phyloP scores from a whole-genome alignment of 2,797 vertebrate species.

The Siniperca scherzeri region DNA sequence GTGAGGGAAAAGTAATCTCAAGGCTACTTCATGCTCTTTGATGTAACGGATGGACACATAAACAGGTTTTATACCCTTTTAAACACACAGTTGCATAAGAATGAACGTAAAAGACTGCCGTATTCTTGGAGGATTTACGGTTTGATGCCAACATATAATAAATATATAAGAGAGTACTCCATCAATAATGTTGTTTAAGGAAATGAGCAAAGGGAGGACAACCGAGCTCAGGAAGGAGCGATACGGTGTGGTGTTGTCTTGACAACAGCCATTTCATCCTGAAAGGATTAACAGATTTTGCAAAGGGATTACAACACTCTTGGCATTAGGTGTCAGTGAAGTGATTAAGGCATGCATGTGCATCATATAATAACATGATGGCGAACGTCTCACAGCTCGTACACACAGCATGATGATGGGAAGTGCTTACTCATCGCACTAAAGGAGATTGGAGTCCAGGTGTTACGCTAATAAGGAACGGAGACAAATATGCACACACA shows the following conservation, averaged over 20 bases:
- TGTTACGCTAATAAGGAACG: constrained; percentile 8
- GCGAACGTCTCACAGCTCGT: background rate
- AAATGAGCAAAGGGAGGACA: constrained; percentile 55
- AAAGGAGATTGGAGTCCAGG: constrained; percentile 14
- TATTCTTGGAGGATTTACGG: constrained; percentile 31
- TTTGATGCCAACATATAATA: constrained; percentile 52
- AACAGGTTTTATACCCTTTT: constrained; percentile 44
- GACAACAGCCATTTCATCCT: constrained; percentile 63
- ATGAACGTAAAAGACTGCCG: constrained; percentile 6
- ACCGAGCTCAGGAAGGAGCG: constrained; percentile 28
- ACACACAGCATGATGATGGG: background rate
- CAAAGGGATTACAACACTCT: constrained; percentile 50
- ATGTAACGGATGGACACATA: constrained; percentile 47
- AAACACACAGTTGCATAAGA: constrained; percentile 47
- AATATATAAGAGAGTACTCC: constrained; percentile 31
- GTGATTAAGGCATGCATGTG: constrained; percentile 17
- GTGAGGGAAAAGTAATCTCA: constrained; percentile 31
- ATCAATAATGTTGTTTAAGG: constrained; percentile 66
- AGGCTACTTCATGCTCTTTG: constrained; percentile 30
- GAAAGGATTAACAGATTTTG: constrained; percentile 65
- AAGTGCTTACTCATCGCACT: constrained; percentile 47
- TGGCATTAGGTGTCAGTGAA: background rate
- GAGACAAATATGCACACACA: constrained; percentile 15
- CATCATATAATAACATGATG: constrained; percentile 4
- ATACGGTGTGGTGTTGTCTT: constrained; percentile 53